Evolutionary conservation across 1,140 invertebrate genomes (phyloP).

Genomic region (Drosophila busckii): DNA sequence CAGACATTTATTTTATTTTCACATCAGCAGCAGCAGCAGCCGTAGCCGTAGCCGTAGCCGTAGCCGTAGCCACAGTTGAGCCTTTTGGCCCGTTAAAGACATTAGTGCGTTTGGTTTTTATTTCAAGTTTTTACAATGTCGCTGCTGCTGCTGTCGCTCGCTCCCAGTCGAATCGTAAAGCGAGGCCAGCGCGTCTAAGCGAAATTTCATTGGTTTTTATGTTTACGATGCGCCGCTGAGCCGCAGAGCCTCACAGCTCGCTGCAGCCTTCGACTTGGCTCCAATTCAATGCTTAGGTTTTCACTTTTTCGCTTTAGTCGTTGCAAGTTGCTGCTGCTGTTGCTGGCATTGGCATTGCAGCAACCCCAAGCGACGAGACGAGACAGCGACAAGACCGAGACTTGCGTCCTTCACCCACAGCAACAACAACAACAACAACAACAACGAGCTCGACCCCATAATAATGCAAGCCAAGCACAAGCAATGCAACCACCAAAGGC

Average conservation of each 20-base stretch:
- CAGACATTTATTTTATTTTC: not conserved
- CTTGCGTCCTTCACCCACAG: conserved; percentile 51
- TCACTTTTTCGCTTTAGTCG: conserved; percentile 24
- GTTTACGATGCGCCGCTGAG: conserved; percentile 36
- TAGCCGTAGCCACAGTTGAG: not conserved
- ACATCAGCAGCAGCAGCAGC: not conserved
- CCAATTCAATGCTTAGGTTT: not conserved
- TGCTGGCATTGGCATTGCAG: conserved; percentile 23
- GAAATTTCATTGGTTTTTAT: conserved; percentile 71
- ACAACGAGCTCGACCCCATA: too few species aligned
- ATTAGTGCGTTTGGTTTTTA: conserved; percentile 64
- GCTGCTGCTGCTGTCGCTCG: not conserved
- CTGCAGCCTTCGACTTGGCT: not conserved
- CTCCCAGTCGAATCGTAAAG: too few species aligned
- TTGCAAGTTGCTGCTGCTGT: not conserved
- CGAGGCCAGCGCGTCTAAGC: conserved; percentile 49
- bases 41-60: not conserved
- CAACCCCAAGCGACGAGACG: conserved; percentile 23
- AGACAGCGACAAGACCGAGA: conserved; percentile 32
- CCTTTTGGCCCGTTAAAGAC: conserved; percentile 44
- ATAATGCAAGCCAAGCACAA: conserved; percentile 18
- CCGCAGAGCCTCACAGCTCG: too few species aligned
- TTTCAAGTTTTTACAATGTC: conserved; percentile 43
- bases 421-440: too few species aligned
- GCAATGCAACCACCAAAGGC: conserved; percentile 26